These are phyloP conservation scores for Drosophila testacea DNA, from an alignment of 2,888 invertebrate genomes.

Conservation along the genomic window DNA sequence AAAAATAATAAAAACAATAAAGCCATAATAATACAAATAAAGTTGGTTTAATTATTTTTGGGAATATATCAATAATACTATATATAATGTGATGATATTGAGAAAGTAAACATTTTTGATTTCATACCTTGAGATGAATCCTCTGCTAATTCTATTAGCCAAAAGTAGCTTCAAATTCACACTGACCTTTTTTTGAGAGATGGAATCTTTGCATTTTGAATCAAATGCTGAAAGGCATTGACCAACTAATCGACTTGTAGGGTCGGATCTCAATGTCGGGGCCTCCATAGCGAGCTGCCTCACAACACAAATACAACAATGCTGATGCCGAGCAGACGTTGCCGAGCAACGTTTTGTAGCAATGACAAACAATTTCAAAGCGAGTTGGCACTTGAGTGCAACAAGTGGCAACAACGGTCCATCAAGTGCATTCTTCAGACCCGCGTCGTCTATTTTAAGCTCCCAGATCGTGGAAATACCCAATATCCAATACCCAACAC, in stretches of 20 bases:
- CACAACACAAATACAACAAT: conserved; percentile 19
- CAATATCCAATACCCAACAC: not conserved
- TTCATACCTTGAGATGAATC: conserved; percentile 35
- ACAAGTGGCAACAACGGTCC: conserved; percentile 76
- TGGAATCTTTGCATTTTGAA: conserved; percentile 33
- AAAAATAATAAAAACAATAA: conserved; percentile 26
- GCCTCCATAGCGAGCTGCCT: conserved; percentile 62
- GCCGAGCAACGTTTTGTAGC: conserved; percentile 48
- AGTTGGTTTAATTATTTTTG: not conserved
- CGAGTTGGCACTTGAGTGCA: conserved; percentile 74
- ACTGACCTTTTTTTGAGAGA: conserved; percentile 12
- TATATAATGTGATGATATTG: not conserved
- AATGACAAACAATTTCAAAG: conserved; percentile 54
- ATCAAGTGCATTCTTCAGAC: conserved; percentile 75
- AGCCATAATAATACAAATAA: conserved; percentile 2
- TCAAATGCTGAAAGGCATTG: conserved; percentile 60
- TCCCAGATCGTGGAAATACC: conserved; percentile 66
- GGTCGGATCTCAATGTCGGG: conserved; percentile 72
- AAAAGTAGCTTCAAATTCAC: conserved; percentile 11
- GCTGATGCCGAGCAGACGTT: conserved; percentile 7
- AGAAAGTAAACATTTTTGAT: conserved; percentile 2
- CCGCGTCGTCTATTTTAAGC: conserved; percentile 70
- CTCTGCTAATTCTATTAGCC: conserved; percentile 46
- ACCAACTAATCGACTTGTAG: conserved; percentile 76
- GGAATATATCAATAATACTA: not conserved